Percentiles rank a stretch among this genome's conserved stretches.
Conservation (phyloP, 2,888 invertebrate genomes). For the Erebia epiphron region DNA sequence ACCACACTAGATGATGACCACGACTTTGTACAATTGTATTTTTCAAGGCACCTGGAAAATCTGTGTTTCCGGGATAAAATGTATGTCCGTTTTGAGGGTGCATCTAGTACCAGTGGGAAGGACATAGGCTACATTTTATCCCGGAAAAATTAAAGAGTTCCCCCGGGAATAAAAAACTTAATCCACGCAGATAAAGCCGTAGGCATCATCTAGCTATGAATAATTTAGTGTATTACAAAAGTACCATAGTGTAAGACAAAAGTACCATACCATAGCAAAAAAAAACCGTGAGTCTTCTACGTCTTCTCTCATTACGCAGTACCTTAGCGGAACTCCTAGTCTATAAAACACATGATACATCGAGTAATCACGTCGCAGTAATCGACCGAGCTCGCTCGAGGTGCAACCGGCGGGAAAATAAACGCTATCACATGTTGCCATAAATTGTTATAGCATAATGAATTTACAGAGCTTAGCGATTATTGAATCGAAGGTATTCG, state of each 20-base stretch:
- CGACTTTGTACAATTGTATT: no score
- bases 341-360: conserved; percentile 31
- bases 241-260: neutral
- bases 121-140: no score
- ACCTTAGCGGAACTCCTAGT: conserved; percentile 20
- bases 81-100: no score
- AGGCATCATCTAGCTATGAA: no score
- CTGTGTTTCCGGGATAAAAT: no score
- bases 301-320: conserved; percentile 1
- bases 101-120: no score
- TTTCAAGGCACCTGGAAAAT: no score
- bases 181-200: no score
- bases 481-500: conserved; percentile 64
- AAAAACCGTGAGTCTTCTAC: neutral
- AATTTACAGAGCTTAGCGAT: conserved; percentile 74
- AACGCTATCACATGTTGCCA: conserved; percentile 36
- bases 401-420: conserved; percentile 30
- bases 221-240: no score
- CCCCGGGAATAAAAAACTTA: no score
- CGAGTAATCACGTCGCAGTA: conserved; percentile 24
- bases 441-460: conserved; percentile 51
- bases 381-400: conserved; percentile 22
- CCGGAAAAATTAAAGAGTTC: no score
- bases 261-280: neutral
- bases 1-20: no score